phyloP scores from a whole-genome alignment of 2,113 vertebrate genomes.

The Brevimyrus niger region DNA sequence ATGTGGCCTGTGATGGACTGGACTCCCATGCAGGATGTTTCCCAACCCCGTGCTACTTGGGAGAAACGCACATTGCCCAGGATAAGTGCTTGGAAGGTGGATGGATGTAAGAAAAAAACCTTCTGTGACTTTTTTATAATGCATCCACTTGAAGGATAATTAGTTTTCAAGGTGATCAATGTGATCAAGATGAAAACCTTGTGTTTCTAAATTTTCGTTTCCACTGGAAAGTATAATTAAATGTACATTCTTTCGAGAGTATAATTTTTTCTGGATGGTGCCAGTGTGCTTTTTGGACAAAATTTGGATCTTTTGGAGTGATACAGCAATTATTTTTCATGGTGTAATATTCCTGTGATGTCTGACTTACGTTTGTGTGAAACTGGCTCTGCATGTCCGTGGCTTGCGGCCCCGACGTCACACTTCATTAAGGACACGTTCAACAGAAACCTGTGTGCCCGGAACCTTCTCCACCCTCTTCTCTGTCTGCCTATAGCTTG shows the following conservation, averaged over 20 bases:
- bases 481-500: background rate
- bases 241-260: background rate
- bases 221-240: slow-evolving; percentile 3
- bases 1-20: background rate
- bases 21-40: background rate
- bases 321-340: background rate
- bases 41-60: background rate
- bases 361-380: background rate
- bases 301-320: slow-evolving; percentile 5
- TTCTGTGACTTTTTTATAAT: background rate
- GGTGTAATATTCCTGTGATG: background rate
- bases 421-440: background rate
- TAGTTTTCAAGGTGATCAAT: background rate
- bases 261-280: background rate
- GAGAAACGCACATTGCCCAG: background rate
- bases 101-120: background rate
- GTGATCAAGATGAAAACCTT: background rate
- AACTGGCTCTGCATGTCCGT: background rate
- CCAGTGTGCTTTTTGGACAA: background rate
- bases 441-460: background rate
- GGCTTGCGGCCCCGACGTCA: background rate
- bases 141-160: background rate
- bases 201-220: background rate
- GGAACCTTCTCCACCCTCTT: background rate
- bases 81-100: background rate